Evolutionary conservation across 1,140 invertebrate genomes (phyloP).

Genomic region (Bradysia coprophila): DNA sequence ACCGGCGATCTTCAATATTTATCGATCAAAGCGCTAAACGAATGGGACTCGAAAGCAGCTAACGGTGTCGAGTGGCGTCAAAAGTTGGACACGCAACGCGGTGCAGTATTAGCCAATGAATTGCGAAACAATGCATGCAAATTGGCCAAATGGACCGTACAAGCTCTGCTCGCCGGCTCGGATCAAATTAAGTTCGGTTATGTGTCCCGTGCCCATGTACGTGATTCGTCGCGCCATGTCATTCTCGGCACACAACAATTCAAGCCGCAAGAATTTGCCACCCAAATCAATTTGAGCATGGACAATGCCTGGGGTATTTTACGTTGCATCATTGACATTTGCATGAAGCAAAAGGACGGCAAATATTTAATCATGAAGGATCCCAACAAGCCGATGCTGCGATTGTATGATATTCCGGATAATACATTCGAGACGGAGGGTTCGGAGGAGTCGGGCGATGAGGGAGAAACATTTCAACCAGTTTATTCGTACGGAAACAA

Average conservation of each 20-base stretch:
- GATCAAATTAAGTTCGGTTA: conserved; percentile 98
- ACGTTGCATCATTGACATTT: conserved; percentile 94
- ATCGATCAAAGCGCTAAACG: conserved; percentile 94
- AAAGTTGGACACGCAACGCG: conserved; percentile 91
- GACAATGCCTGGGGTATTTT: conserved; percentile 99
- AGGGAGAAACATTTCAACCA: conserved; percentile 28
- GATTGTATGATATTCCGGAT: conserved; percentile 93
- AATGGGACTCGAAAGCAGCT: conserved; percentile 93
- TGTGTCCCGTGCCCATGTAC: conserved; percentile 81
- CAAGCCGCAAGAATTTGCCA: conserved; percentile 95
- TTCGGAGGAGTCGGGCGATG: conserved; percentile 78
- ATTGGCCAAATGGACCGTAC: conserved; percentile 97
- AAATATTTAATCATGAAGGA: conserved; percentile 98
- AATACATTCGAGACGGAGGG: conserved; percentile 97
- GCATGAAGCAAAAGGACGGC: conserved; percentile 95
- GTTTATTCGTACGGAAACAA: not conserved
- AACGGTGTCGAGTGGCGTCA: conserved; percentile 97
- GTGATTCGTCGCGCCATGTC: conserved; percentile 91
- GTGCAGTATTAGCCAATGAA: conserved; percentile 95
- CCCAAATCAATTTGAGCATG: conserved; percentile 98
- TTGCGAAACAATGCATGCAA: conserved; percentile 97
- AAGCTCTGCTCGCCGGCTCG: conserved; percentile 87
- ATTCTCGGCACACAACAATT: conserved; percentile 98
- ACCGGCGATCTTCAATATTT: conserved; percentile 87
- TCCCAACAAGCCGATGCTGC: conserved; percentile 93